These are phyloP conservation scores for Corythornis cristatus DNA, from an alignment of 2,113 vertebrate species.

Conservation along the genomic window DNA sequence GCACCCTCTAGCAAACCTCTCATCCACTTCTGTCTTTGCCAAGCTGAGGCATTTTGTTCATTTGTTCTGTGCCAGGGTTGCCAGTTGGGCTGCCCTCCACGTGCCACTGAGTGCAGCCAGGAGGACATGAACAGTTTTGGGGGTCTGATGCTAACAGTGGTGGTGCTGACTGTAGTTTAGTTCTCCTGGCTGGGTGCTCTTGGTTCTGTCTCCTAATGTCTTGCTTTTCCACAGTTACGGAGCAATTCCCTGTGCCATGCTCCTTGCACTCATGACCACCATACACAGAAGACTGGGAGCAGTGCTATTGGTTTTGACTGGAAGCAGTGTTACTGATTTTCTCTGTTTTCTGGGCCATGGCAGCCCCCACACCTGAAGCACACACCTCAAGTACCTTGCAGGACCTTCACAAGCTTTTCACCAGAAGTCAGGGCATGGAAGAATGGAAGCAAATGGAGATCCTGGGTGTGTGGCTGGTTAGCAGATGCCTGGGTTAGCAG, in stretches of 20 bases:
- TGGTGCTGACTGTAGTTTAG: background rate
- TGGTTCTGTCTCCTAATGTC: background rate
- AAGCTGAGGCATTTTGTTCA: background rate
- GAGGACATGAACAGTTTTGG: background rate
- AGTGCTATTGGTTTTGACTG: background rate
- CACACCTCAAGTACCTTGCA: rapidly evolving
- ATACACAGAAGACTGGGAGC: rapidly evolving
- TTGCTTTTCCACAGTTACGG: background rate
- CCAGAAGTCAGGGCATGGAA: background rate
- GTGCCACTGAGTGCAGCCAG: rapidly evolving
- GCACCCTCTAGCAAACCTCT: background rate
- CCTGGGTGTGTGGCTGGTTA: background rate
- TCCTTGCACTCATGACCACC: background rate
- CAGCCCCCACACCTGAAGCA: rapidly evolving
- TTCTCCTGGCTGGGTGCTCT: background rate
- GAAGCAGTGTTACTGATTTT: background rate
- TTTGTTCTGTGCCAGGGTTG: background rate
- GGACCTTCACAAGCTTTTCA: background rate
- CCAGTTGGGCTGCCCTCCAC: background rate
- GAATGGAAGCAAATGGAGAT: background rate
- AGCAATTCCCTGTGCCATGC: rapidly evolving
- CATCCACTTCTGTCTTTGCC: background rate
- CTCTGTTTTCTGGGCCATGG: background rate
- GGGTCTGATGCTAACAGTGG: background rate
- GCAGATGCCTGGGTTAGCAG: background rate